Conservation (phyloP, 2,797 vertebrate genomes). For the Monodelphis domestica region DNA sequence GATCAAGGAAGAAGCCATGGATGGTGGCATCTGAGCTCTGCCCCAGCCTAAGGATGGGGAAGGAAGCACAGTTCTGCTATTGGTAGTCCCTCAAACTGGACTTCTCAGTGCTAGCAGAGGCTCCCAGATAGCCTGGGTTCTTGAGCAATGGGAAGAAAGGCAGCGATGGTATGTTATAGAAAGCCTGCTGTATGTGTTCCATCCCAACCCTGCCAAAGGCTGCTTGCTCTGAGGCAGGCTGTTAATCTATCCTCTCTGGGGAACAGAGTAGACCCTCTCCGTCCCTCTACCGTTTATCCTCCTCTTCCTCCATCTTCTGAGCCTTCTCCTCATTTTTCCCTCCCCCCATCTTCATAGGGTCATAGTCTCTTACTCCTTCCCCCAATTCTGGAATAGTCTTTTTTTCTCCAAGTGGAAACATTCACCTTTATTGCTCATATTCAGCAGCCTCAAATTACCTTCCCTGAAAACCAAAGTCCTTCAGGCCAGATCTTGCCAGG, state of each 20-base stretch:
- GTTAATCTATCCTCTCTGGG: background rate
- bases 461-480: background rate
- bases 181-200: background rate
- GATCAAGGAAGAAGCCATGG: background rate
- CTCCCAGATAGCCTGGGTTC: background rate
- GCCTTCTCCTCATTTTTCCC: background rate
- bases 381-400: background rate
- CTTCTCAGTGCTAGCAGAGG: background rate
- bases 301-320: background rate
- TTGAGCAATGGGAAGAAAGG: background rate
- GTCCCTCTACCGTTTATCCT: background rate
- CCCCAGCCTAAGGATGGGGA: background rate
- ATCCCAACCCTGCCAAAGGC: background rate
- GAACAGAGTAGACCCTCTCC: background rate
- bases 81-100: background rate
- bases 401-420: background rate
- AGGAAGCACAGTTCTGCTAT: background rate
- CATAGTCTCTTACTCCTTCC: background rate
- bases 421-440: slow-evolving; percentile 1
- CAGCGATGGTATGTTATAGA: background rate
- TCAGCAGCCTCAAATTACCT: background rate
- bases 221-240: background rate
- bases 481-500: background rate
- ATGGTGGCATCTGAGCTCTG: background rate
- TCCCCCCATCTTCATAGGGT: background rate